A percentile compares a stretch with the other conserved stretches of the same genome.
These are phyloP conservation scores for Lasioglossum zephyrum DNA, from an alignment of 2,888 invertebrate genomes.

Conservation along the genomic window DNA sequence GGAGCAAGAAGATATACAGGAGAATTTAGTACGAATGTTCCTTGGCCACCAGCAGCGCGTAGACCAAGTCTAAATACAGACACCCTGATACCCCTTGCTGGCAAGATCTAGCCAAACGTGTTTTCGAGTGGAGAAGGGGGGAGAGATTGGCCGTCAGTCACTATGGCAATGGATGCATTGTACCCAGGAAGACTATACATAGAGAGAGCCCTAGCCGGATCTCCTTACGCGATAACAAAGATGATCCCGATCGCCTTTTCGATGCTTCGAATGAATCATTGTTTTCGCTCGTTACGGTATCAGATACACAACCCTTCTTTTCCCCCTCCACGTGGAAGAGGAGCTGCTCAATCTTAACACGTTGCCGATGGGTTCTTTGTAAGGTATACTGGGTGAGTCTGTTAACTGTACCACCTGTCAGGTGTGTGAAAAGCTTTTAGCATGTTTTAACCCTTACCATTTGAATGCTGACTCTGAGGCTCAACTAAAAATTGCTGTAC, in stretches of 20 bases:
- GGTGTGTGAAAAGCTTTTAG: no score
- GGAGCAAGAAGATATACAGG: conserved; percentile 48
- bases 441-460: no score
- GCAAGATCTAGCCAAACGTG: conserved; percentile 72
- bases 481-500: no score
- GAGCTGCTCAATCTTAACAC: not conserved
- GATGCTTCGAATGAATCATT: conserved; percentile 57
- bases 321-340: not conserved
- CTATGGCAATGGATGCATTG: conserved; percentile 63
- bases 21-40: conserved; percentile 56
- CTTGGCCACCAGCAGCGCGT: conserved; percentile 52
- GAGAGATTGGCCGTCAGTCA: conserved; percentile 77
- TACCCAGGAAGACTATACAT: conserved; percentile 30
- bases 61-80: conserved; percentile 56
- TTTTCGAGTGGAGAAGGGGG: conserved; percentile 23
- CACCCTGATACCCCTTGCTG: conserved; percentile 66
- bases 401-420: not conserved
- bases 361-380: not conserved
- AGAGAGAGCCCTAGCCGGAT: conserved; percentile 46
- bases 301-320: not conserved
- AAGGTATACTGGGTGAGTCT: not conserved
- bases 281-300: conserved; percentile 35
- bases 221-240: conserved; percentile 53
- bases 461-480: no score
- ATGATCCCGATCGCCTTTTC: conserved; percentile 57